Conservation (phyloP, 2,888 invertebrate species). For the Autographa pulchrina region DNA sequence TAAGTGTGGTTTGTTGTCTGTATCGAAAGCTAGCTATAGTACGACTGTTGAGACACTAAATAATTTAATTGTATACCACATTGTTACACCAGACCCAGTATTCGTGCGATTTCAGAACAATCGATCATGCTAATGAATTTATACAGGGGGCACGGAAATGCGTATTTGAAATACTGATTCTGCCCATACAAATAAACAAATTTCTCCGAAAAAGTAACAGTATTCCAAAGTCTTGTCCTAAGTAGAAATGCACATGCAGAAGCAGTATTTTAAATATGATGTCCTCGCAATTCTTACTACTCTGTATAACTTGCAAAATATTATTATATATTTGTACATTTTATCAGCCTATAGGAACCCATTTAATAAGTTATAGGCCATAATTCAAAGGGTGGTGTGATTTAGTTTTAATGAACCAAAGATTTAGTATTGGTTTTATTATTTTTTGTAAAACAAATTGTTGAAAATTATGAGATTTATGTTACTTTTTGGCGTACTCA, state of each 20-base stretch:
- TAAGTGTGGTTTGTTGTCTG: conserved; percentile 17
- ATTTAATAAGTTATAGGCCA: conserved; percentile 50
- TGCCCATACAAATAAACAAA: no score
- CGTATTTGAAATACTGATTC: no score
- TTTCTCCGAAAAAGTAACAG: no score
- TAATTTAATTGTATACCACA: no score
- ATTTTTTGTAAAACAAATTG: conserved; percentile 32
- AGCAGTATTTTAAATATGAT: no score
- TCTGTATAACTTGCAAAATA: not conserved
- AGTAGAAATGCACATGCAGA: no score
- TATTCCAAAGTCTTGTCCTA: no score
- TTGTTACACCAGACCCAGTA: no score
- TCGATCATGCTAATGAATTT: no score
- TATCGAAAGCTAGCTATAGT: not conserved
- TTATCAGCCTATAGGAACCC: conserved; percentile 24
- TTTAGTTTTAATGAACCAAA: conserved; percentile 74
- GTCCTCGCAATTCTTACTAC: no score
- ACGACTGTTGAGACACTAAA: not conserved
- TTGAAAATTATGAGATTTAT: conserved; percentile 35
- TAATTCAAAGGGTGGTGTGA: conserved; percentile 62
- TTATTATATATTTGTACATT: not conserved
- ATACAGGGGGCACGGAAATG: no score
- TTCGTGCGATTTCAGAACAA: no score
- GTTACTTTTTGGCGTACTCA: conserved; percentile 30
- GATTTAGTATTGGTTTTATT: conserved; percentile 70